Evolutionary conservation across 2,797 vertebrate genomes (phyloP).

Genomic region (Molothrus ater): DNA sequence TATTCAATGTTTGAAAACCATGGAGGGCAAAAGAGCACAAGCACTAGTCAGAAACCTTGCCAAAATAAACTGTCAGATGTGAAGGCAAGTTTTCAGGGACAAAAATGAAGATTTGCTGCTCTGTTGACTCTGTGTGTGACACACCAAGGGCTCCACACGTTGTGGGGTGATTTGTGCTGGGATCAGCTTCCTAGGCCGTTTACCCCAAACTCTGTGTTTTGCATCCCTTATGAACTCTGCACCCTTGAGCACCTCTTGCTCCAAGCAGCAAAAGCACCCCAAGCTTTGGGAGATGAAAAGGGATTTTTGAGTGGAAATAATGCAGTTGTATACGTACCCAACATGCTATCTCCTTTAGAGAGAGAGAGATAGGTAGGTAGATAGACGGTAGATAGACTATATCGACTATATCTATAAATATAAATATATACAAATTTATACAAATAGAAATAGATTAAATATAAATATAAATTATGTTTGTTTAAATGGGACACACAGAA

Average conservation of each 20-base stretch:
- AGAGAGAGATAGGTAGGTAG: no score
- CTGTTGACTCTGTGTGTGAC: neutral
- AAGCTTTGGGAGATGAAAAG: neutral
- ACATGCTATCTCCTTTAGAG: neutral
- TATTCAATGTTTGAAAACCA: conserved; percentile 28
- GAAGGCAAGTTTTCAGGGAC: conserved; percentile 7
- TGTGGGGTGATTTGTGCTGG: neutral
- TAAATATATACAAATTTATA: no score
- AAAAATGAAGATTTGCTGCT: neutral
- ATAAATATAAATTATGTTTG: neutral
- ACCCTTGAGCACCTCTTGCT: neutral
- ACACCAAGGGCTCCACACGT: neutral
- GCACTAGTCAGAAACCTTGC: neutral
- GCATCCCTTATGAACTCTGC: neutral
- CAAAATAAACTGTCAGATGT: conserved; percentile 26
- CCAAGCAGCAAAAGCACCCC: neutral
- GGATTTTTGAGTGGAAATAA: neutral
- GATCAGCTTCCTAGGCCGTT: neutral
- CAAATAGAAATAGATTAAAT: no score
- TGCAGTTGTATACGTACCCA: neutral
- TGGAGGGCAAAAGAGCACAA: conserved; percentile 25
- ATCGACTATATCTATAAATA: no score
- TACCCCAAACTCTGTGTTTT: neutral
- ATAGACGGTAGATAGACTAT: no score
- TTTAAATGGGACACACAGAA: neutral